Conservation (phyloP, 1,140 invertebrate species). For the Eubasilissa regina region DNA sequence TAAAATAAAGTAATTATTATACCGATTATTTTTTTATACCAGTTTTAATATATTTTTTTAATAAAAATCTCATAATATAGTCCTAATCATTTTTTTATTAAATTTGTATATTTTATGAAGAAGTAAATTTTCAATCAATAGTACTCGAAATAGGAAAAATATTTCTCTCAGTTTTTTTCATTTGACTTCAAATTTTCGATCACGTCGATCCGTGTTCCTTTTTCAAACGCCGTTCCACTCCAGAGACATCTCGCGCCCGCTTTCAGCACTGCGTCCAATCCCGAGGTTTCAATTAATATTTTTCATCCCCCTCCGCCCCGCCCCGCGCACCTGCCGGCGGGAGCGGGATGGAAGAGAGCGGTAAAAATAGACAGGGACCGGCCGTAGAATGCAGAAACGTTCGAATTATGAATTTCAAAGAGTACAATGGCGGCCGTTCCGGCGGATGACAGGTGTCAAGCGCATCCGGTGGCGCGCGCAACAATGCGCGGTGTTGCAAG, state of each 20-base stretch:
- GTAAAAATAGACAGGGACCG: neutral
- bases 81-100: too few species aligned
- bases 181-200: conserved; percentile 12
- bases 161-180: neutral
- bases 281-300: conserved; percentile 34
- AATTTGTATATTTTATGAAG: too few species aligned
- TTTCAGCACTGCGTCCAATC: conserved; percentile 19
- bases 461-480: conserved; percentile 57
- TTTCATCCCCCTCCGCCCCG: conserved; percentile 6
- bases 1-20: too few species aligned
- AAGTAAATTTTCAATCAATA: too few species aligned
- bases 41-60: too few species aligned
- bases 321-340: neutral
- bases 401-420: conserved; percentile 56
- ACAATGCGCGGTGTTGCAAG: conserved; percentile 47
- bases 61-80: too few species aligned
- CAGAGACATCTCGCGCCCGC: conserved; percentile 28
- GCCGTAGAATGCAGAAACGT: conserved; percentile 46
- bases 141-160: neutral
- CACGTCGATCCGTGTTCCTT: conserved; percentile 22
- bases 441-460: conserved; percentile 59
- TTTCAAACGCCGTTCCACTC: conserved; percentile 7
- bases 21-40: too few species aligned
- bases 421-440: conserved; percentile 54
- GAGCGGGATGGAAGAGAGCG: neutral